A percentile compares a stretch with the other conserved stretches of the same genome.
Conservation (phyloP, 2,113 vertebrate genomes). For the Myodes glareolus region DNA sequence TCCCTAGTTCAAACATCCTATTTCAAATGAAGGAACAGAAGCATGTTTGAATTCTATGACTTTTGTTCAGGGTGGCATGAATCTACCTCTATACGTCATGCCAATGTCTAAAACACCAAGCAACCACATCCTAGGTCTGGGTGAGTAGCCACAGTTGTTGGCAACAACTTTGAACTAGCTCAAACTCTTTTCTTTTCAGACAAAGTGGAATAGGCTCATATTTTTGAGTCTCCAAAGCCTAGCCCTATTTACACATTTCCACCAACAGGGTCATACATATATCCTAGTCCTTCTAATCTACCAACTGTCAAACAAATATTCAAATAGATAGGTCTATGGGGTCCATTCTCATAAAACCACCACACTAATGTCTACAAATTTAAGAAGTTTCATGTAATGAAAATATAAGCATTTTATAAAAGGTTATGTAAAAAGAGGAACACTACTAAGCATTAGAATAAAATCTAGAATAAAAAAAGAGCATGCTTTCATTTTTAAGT, state of each 20-base stretch:
- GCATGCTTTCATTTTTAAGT: background rate
- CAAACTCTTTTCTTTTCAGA: no score
- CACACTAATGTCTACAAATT: background rate
- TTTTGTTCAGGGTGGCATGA: no score
- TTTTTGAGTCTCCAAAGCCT: background rate
- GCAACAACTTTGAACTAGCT: no score
- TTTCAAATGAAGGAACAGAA: no score
- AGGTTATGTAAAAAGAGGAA: background rate
- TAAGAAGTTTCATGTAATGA: background rate
- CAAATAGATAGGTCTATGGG: background rate
- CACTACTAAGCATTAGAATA: background rate
- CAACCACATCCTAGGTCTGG: no score
- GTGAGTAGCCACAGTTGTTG: no score
- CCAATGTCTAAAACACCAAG: no score
- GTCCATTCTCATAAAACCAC: background rate
- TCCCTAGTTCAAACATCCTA: no score
- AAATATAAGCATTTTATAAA: background rate
- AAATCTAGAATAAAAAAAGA: slow-evolving; percentile 2
- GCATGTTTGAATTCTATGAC: no score
- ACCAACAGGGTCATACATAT: background rate
- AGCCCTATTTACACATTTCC: background rate
- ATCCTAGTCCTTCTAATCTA: background rate
- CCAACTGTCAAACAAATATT: background rate
- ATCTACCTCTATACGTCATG: no score
- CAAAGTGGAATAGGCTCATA: no score